Conservation (phyloP, 2,113 vertebrate species). For the Promerops cafer region DNA sequence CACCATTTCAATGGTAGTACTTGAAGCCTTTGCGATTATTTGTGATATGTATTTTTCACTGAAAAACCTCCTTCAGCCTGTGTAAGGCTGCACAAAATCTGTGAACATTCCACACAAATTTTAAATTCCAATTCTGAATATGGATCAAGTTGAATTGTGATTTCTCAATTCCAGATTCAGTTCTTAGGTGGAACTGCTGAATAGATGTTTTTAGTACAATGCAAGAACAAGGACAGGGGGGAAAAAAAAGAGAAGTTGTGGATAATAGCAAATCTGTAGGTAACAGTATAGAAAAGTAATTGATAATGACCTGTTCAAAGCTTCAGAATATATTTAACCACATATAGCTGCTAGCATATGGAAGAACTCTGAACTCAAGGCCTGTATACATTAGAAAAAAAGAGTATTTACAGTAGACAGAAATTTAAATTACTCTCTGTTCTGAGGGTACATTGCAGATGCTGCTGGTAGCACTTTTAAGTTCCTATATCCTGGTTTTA, state of each 20-base stretch:
- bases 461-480: not conserved
- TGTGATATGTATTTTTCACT: not conserved
- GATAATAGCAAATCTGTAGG: not conserved
- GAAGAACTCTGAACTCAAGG: not conserved
- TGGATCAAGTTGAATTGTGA: not conserved
- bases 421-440: not conserved
- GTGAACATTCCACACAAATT: fast-evolving
- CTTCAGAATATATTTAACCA: not conserved
- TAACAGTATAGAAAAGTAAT: not conserved
- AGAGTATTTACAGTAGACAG: not conserved
- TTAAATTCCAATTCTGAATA: not conserved
- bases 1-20: not conserved
- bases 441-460: not conserved
- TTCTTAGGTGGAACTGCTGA: not conserved
- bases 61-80: not conserved
- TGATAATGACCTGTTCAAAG: not conserved
- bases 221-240: not conserved
- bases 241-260: not conserved
- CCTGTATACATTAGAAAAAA: not conserved
- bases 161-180: not conserved
- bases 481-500: not conserved
- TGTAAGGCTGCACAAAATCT: not conserved
- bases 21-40: not conserved
- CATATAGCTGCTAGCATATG: not conserved
- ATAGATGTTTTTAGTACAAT: not conserved